Conservation (phyloP, 2,888 invertebrate genomes). For the Theristus sp. region DNA sequence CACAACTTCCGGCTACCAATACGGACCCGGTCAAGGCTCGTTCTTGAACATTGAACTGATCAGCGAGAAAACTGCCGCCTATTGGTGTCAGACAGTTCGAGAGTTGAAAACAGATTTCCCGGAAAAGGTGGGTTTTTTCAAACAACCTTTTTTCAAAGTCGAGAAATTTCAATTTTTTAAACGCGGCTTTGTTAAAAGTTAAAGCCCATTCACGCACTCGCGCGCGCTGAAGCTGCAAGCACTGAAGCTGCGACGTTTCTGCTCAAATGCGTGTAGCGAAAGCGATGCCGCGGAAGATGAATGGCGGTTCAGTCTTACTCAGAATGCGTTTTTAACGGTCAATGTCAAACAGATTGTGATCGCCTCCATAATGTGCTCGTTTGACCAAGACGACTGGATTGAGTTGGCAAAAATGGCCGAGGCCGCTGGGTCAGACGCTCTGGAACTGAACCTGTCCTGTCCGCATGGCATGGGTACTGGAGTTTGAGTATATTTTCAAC, state of each 20-base stretch:
- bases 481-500: neutral
- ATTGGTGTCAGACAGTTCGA: conserved; percentile 69
- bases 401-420: conserved; percentile 52
- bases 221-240: no score
- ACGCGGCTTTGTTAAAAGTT: no score
- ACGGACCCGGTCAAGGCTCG: conserved; percentile 68
- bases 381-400: conserved; percentile 54
- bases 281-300: no score
- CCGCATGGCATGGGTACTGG: conserved; percentile 70
- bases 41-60: conserved; percentile 95
- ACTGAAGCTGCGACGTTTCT: no score
- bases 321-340: no score
- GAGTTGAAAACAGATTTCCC: conserved; percentile 85
- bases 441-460: conserved; percentile 88
- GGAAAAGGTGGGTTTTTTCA: conserved; percentile 41
- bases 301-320: no score
- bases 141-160: neutral
- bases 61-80: conserved; percentile 79
- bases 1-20: conserved; percentile 68
- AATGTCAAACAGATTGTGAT: conserved; percentile 26
- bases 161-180: no score
- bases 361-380: conserved; percentile 24
- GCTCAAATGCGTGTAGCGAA: no score
- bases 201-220: no score
- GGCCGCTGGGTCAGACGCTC: conserved; percentile 67